Evolutionary conservation across 2,797 vertebrate genomes (phyloP).

Genomic region (Diplodus sargus): DNA sequence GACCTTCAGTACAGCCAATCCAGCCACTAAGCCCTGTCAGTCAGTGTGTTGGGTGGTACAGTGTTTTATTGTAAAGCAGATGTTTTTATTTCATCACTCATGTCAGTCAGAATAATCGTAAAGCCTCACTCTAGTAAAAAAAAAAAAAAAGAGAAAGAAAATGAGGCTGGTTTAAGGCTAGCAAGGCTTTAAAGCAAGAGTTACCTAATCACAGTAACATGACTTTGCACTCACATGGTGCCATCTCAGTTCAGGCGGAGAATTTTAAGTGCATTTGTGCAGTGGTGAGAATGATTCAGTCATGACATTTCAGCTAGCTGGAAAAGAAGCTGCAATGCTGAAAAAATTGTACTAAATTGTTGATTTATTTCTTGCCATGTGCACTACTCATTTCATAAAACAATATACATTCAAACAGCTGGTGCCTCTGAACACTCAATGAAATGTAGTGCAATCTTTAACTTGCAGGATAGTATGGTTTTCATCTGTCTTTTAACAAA

Average conservation of each 20-base stretch:
- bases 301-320: slow-evolving; percentile 57
- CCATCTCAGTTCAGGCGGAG: slow-evolving; percentile 49
- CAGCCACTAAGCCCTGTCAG: background rate
- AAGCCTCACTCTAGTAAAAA: background rate
- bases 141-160: background rate
- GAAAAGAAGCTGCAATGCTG: slow-evolving; percentile 29
- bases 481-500: background rate
- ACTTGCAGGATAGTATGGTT: background rate
- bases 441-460: background rate
- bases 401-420: slow-evolving; percentile 16
- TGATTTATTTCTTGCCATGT: background rate
- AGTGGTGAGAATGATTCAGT: slow-evolving; percentile 56
- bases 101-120: slow-evolving; percentile 20
- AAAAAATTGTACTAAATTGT: slow-evolving; percentile 5
- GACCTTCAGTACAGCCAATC: background rate
- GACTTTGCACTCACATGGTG: slow-evolving; percentile 62
- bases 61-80: slow-evolving; percentile 10
- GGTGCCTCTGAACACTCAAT: background rate
- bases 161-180: background rate
- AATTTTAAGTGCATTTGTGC: slow-evolving; percentile 65
- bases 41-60: slow-evolving; percentile 1
- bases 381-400: background rate
- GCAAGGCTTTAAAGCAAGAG: slow-evolving; percentile 36
- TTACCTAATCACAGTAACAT: slow-evolving; percentile 64
- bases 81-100: slow-evolving; percentile 20